Evolutionary conservation across 92 coral and sea anemone genomes (phyloP).

Genomic region (Heliopora coerulea): DNA sequence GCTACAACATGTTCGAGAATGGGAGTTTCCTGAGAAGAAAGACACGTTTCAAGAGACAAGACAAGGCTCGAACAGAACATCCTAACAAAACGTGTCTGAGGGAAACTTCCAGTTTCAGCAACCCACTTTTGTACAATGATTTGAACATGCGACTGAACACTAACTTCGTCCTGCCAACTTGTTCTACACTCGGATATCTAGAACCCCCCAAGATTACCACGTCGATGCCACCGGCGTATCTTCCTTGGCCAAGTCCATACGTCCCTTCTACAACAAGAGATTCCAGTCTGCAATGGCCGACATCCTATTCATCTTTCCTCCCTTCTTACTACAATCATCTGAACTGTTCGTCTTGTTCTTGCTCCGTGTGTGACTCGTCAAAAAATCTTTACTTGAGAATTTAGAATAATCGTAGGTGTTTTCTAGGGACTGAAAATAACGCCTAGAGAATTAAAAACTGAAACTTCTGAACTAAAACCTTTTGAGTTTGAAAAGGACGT

Average conservation of each 20-base stretch:
- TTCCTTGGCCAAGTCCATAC: conserved; percentile 75
- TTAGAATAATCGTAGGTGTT: conserved; percentile 25
- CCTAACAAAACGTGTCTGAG: conserved; percentile 24
- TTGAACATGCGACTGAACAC: conserved; percentile 69
- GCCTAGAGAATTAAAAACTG: background rate
- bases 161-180: conserved; percentile 62
- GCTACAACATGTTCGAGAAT: conserved; percentile 99
- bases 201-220: conserved; percentile 81
- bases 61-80: conserved; percentile 29
- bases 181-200: conserved; percentile 68
- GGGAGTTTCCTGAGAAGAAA: conserved; percentile 96
- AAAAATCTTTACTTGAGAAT: conserved; percentile 87
- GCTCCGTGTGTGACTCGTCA: conserved; percentile 79
- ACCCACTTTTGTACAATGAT: conserved; percentile 61
- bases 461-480: background rate
- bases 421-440: background rate
- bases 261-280: conserved; percentile 51
- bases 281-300: conserved; percentile 60
- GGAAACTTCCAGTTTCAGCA: conserved; percentile 39
- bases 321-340: conserved; percentile 88
- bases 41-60: conserved; percentile 93
- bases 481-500: too few species aligned
- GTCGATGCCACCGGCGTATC: conserved; percentile 68
- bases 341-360: conserved; percentile 55
- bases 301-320: conserved; percentile 79